These are phyloP conservation scores for Pristiophorus japonicus DNA, from an alignment of 2,113 vertebrate genomes.

Conservation along the genomic window DNA sequence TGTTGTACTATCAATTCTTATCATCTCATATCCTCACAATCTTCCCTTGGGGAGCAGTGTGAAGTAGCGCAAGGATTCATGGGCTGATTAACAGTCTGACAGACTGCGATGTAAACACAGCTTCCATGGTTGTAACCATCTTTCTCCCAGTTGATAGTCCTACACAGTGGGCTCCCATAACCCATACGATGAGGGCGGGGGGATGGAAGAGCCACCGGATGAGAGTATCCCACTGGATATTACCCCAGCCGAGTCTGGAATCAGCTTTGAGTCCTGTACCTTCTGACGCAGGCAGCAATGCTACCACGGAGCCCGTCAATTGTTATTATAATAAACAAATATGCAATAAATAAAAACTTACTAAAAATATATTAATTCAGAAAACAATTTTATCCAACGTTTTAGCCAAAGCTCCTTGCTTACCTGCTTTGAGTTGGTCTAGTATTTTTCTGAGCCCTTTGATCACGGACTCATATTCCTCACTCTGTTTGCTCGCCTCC, in stretches of 20 bases:
- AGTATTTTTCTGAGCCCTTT: slow-evolving; percentile 49
- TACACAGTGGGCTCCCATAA: background rate
- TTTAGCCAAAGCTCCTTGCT: background rate
- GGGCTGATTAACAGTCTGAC: background rate
- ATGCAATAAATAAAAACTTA: background rate
- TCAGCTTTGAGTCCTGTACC: background rate
- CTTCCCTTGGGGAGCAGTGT: background rate
- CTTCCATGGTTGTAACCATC: background rate
- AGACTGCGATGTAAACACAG: background rate
- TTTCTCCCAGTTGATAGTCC: background rate
- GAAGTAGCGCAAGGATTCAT: background rate
- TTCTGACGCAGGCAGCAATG: background rate
- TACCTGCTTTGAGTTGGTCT: slow-evolving; percentile 59
- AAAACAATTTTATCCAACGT: background rate
- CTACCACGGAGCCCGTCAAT: background rate
- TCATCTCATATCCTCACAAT: background rate
- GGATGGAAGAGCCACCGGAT: too few species aligned
- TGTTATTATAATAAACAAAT: background rate
- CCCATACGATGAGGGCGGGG: background rate
- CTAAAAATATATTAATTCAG: background rate
- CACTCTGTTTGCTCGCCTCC: slow-evolving; percentile 44
- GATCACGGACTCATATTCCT: slow-evolving; percentile 48
- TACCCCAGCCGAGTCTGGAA: background rate
- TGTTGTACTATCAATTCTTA: background rate
- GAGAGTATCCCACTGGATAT: background rate